Conservation (phyloP, 30 jellyfish, hydroid and myxozoan genomes). For the Nemopilema nomurai region DNA sequence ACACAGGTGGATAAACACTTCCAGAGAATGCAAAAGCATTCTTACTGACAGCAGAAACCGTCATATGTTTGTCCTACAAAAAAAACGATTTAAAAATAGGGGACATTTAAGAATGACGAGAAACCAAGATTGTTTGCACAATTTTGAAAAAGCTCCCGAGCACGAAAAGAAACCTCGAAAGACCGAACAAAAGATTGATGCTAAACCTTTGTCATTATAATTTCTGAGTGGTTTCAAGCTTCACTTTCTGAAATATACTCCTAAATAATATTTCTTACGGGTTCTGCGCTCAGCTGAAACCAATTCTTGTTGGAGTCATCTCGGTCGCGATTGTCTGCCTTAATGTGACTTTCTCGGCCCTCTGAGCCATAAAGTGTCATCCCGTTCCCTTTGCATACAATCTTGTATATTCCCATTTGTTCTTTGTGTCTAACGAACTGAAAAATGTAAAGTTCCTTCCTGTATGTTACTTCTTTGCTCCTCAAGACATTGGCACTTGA, state of each 20-base stretch:
- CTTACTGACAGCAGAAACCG: neutral
- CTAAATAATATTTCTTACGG: conserved; percentile 14
- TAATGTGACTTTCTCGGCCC: neutral
- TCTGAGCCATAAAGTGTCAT: neutral
- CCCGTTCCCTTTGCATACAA: conserved; percentile 15
- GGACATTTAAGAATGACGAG: neutral
- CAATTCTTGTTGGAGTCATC: conserved; percentile 23
- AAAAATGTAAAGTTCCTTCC: conserved; percentile 2
- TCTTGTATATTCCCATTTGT: conserved; percentile 17
- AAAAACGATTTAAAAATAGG: neutral
- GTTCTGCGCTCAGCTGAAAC: conserved; percentile 18
- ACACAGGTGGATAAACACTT: neutral
- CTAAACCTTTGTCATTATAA: no score
- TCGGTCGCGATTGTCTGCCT: conserved; percentile 20
- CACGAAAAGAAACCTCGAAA: no score
- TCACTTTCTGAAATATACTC: no score
- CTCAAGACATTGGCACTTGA: conserved; percentile 37
- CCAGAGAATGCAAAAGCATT: neutral
- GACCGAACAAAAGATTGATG: no score
- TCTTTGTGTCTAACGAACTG: conserved; percentile 11
- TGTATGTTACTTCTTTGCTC: neutral
- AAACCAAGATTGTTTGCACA: neutral
- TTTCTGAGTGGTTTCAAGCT: no score
- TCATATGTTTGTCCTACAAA: neutral
- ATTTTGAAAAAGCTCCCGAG: no score